Evolutionary conservation across 1,140 invertebrate genomes (phyloP).

Genomic region (Eubasilissa regina): DNA sequence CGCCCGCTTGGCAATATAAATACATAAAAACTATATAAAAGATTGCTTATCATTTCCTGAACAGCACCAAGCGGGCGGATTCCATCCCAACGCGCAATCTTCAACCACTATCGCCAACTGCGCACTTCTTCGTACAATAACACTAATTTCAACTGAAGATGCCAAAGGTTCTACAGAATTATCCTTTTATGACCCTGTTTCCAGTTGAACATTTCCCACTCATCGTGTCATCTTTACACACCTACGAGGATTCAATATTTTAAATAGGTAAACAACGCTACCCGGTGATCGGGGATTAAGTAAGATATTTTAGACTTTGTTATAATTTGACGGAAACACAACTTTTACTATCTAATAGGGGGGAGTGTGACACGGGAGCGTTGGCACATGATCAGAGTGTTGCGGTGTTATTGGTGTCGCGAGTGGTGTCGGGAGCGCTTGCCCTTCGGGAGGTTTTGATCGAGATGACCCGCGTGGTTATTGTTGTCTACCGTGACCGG

Average conservation of each 20-base stretch:
- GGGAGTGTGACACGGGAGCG: not conserved
- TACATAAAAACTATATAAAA: slow-evolving; percentile 46
- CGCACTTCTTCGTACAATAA: not conserved
- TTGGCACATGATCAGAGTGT: not conserved
- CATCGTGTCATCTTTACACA: too few relatives aligned
- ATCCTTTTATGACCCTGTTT: slow-evolving; percentile 28
- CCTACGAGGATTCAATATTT: too few relatives aligned
- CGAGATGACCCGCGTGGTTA: slow-evolving; percentile 42
- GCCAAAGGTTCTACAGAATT: not conserved
- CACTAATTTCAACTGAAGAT: not conserved
- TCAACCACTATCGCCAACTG: slow-evolving; percentile 10
- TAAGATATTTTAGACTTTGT: too few relatives aligned
- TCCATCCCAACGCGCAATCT: slow-evolving; percentile 2
- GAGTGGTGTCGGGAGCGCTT: slow-evolving; percentile 51
- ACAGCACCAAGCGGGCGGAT: slow-evolving; percentile 32
- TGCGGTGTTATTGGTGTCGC: slow-evolving; percentile 15
- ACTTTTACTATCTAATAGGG: not conserved
- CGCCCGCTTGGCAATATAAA: slow-evolving; percentile 27
- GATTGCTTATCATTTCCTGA: slow-evolving; percentile 45
- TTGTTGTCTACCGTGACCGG: slow-evolving; percentile 36
- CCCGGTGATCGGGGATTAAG: too few relatives aligned
- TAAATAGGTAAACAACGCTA: too few relatives aligned
- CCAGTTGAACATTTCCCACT: not conserved
- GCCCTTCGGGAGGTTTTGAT: slow-evolving; percentile 45
- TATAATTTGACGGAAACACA: too few relatives aligned